Base-by-base conservation (phyloP, 2,888 invertebrate species). In the Dynastes tityus region DNA sequence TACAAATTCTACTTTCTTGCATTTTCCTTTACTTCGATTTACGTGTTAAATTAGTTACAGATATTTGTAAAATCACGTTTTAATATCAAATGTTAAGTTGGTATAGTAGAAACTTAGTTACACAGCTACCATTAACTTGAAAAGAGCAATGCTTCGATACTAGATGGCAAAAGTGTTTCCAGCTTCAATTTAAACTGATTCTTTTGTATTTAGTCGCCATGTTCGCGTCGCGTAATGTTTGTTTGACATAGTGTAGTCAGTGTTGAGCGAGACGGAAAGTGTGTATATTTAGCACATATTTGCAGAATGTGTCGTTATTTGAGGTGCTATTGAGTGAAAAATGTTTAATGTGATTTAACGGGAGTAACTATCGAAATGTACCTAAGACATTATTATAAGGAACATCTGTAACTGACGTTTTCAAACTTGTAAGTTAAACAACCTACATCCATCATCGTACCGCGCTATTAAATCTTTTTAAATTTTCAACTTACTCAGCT, bases 241-340 rank as follows among this genome's bases (percentile, higher is more conserved):
- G 74, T 77, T 75, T 71, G 76, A 78, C 78, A 77, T 70, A 77
- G 68, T 77, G 65, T 45, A 74, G 80, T 74, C n/a, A 79, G 80
- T 79, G 73, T 79, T 79, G 85, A 86, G 86, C 85, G 86, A 85
- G 86, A 86, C 85, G 85, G 86, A 84, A 84, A 84, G 80, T 84
- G 85, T 84, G 85, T 86, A 85, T 84, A 86, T 86, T 86, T 86
- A 85, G 85, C 85, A 84, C 84, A 83, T 84, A 84, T 83, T 83
- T 85, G 83, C 83, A 84, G 83, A 82, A 84, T 84, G 84, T 85
- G 84, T 85, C 83, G 84, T 84, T 83, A 80, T 84, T 85, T 85
- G 84, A 84, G 83, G 81, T 83, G 85, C 79, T 84, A 83, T 79
- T 82, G 79, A 80, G 84, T 83, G 84, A 73, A 83, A 83, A 83